Evolutionary conservation across 2,113 vertebrate genomes (phyloP).

Genomic region (Quiscalus mexicanus): DNA sequence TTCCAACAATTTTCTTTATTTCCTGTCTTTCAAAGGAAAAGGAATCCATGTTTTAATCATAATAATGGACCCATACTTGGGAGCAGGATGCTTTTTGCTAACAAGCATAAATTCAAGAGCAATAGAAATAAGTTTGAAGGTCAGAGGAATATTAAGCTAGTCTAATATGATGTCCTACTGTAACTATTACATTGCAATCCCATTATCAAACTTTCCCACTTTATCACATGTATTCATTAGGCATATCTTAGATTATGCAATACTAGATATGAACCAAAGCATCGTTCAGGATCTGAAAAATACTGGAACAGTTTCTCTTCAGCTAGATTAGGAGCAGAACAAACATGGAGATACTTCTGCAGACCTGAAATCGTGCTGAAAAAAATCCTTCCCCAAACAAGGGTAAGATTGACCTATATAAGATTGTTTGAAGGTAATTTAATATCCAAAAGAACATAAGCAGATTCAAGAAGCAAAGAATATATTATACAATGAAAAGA

Average conservation of each 20-base stretch:
- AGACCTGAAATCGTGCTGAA: background rate
- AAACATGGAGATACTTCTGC: background rate
- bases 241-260: background rate
- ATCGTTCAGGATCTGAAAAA: background rate
- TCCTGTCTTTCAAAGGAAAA: background rate
- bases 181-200: background rate
- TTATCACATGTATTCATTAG: background rate
- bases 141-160: background rate
- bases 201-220: background rate
- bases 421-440: background rate
- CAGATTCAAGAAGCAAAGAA: background rate
- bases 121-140: background rate
- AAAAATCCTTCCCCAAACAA: background rate
- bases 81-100: background rate
- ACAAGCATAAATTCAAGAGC: background rate
- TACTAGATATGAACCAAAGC: background rate
- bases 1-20: background rate
- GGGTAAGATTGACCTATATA: background rate
- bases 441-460: background rate
- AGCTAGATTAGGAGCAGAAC: background rate
- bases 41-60: background rate
- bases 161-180: background rate
- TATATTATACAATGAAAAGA: background rate
- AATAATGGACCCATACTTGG: background rate
- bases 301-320: background rate